Percentiles rank a stretch among this genome's conserved stretches.
Evolutionary conservation across 2,797 vertebrate species (phyloP).

Genomic region (Rhinophrynus dorsalis): DNA sequence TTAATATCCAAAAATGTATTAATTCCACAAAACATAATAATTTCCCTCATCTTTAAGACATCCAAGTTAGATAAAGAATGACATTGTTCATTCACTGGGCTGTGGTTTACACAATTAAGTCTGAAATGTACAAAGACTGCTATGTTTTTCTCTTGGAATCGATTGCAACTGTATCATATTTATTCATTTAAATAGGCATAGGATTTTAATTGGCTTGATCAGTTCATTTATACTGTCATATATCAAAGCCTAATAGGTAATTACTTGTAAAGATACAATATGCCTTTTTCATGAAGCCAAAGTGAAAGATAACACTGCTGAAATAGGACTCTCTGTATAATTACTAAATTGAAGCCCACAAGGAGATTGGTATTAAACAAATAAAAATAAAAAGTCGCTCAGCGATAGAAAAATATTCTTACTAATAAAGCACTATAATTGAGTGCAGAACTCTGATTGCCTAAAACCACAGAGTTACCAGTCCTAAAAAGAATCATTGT

Average conservation of each 20-base stretch:
- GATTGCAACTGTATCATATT: neutral
- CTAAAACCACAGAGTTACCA: no score
- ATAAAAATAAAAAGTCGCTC: no score
- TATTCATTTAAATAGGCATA: neutral
- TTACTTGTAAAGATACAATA: neutral
- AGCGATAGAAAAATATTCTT: no score
- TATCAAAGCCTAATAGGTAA: neutral
- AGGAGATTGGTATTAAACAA: no score
- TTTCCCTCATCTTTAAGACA: slow-evolving; percentile 24
- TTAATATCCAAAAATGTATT: slow-evolving; percentile 45
- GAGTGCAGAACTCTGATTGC: no score
- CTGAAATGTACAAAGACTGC: slow-evolving; percentile 20
- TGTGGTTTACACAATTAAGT: slow-evolving; percentile 29
- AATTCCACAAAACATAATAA: slow-evolving; percentile 38
- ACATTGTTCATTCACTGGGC: slow-evolving; percentile 22
- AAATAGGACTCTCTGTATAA: no score
- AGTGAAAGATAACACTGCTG: no score
- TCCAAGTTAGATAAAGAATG: slow-evolving; percentile 9
- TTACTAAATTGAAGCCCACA: no score
- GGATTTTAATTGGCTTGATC: slow-evolving; percentile 22
- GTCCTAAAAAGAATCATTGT: no score
- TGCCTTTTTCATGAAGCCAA: no score
- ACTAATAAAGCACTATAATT: no score
- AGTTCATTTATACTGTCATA: slow-evolving; percentile 1
- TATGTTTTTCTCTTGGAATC: slow-evolving; percentile 19